These are phyloP conservation scores for Hippasteria phrygiana DNA, from an alignment of 53 echinoderm and acorn worm genomes.

Conservation along the genomic window DNA sequence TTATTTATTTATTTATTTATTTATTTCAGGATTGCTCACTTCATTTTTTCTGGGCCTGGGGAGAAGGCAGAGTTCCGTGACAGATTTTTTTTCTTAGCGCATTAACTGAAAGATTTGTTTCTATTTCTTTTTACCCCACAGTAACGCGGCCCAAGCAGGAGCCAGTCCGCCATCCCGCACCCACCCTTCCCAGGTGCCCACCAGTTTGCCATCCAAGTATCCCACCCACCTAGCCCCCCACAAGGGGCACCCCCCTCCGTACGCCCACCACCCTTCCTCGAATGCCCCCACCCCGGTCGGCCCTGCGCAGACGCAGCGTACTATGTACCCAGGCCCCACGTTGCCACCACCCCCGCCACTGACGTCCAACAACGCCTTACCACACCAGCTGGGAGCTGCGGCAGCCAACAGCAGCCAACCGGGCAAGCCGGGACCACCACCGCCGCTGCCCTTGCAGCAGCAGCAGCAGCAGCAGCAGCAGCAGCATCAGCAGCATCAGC, in stretches of 20 bases:
- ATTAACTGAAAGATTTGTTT: no score
- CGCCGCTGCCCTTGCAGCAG: background rate
- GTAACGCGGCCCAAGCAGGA: conserved; percentile 35
- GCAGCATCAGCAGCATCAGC: conserved; percentile 5
- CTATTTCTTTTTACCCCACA: background rate
- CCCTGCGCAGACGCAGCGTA: conserved; percentile 72
- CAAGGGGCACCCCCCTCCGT: conserved; percentile 56
- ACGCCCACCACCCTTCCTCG: conserved; percentile 33
- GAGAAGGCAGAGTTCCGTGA: no score
- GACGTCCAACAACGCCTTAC: conserved; percentile 77
- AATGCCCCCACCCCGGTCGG: conserved; percentile 46
- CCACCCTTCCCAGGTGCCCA: conserved; percentile 58
- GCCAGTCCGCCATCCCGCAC: conserved; percentile 37
- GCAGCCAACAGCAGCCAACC: conserved; percentile 66
- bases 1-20: no score
- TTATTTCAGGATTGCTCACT: no score
- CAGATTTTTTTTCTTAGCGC: no score
- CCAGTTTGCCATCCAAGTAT: conserved; percentile 60
- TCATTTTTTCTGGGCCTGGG: no score
- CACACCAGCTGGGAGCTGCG: conserved; percentile 56
- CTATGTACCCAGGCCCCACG: conserved; percentile 93
- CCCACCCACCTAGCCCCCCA: conserved; percentile 54
- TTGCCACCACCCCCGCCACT: conserved; percentile 96
- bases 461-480: conserved; percentile 22
- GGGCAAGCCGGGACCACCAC: conserved; percentile 25